These are phyloP conservation scores for Prolemur simus DNA, from an alignment of 2,113 vertebrate species.

Conservation along the genomic window DNA sequence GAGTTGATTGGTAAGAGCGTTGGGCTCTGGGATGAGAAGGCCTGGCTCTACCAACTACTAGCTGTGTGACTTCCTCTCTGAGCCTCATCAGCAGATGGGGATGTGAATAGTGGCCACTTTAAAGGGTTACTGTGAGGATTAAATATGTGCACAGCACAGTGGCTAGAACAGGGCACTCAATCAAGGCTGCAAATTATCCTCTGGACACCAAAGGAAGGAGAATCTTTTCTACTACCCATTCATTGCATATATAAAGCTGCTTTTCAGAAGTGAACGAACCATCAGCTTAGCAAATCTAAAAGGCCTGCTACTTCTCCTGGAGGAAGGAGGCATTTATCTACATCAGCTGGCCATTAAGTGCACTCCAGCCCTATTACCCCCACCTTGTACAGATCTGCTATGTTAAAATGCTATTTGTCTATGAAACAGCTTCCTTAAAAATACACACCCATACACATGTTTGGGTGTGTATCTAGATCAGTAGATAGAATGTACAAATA, in stretches of 20 bases:
- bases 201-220: neutral
- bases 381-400: neutral
- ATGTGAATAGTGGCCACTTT: neutral
- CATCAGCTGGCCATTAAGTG: neutral
- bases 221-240: neutral
- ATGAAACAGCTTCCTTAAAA: neutral
- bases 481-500: neutral
- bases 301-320: neutral
- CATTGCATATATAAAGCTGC: neutral
- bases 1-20: neutral
- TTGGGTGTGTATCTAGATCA: neutral
- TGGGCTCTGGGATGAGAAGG: neutral
- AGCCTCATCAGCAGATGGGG: neutral
- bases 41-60: neutral
- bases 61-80: neutral
- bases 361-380: neutral
- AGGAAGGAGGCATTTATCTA: neutral
- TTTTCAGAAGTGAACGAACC: neutral
- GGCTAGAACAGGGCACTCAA: neutral
- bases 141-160: neutral
- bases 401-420: neutral
- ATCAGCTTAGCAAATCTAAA: neutral
- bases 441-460: neutral
- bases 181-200: neutral
- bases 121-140: neutral